Evolutionary conservation across 2,888 invertebrate genomes (phyloP), one percentile per base, ranked within the genome.

Genomic region (Pristionchus fissidentatus): DNA sequence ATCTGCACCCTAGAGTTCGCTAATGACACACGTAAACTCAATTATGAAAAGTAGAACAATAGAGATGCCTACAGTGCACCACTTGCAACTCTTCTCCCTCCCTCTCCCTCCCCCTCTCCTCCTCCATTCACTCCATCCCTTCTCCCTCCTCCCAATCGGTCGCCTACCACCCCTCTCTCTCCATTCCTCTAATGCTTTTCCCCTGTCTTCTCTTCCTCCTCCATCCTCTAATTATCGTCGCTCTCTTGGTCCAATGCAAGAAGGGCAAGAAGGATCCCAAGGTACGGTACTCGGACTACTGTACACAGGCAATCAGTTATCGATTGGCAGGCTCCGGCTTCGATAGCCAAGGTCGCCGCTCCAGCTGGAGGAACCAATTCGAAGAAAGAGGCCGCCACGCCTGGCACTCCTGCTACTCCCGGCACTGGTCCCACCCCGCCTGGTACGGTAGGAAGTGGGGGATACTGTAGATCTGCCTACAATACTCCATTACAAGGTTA

Each of bases 41-140:
- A n/a, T n/a, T n/a, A n/a, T n/a, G n/a, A n/a, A n/a, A n/a, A n/a
- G n/a, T n/a, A n/a, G n/a, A n/a, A n/a, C n/a, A n/a, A n/a, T n/a
- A n/a, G n/a, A n/a, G n/a, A n/a, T n/a, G n/a, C n/a, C n/a, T n/a
- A n/a, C n/a, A n/a, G n/a, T n/a, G n/a, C n/a, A n/a, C n/a, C n/a
- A n/a, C n/a, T n/a, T n/a, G n/a, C n/a, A n/a, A n/a, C n/a, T 66
- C 13, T 15, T 22, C 15, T 66, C 22, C 3, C 35, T 22, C 22
- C 62, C 13, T 22, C 38, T 66, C 22, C 7, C 70, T n/a, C 1
- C 1, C 26, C 32, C 60, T 29, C 57, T 57, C n/a, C 86, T 88
- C 13, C 85, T 88, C n/a, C 82, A 86, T 60, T 86, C 86, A 7
- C 85, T 88, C 75, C 83, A 85, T 26, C 83, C 83, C 3, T 84